Evolutionary conservation across 2,888 invertebrate species (phyloP).

Genomic region (Himalopsyche anomala): DNA sequence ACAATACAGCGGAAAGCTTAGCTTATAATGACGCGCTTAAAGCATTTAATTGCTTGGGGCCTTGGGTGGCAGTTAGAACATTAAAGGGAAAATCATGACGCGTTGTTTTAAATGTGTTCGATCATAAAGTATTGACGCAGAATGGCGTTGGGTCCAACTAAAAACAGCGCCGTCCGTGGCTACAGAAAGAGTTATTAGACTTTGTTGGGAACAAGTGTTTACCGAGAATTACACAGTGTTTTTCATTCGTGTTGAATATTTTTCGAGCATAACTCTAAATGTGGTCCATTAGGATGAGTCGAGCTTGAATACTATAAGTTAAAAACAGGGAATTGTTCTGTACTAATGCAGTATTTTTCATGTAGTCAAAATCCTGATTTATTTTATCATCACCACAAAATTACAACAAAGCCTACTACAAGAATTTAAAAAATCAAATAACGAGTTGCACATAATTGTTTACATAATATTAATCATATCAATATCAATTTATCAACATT

Average conservation of each 20-base stretch:
- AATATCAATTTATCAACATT: too few species aligned
- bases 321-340: too few species aligned
- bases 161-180: slow-evolving; percentile 34
- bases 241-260: slow-evolving; percentile 38
- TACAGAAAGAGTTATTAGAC: slow-evolving; percentile 37
- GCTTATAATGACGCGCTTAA: slow-evolving; percentile 1
- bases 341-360: too few species aligned
- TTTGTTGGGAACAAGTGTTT: slow-evolving; percentile 44
- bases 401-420: too few species aligned
- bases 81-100: slow-evolving; percentile 17
- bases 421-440: too few species aligned
- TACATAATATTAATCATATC: too few species aligned
- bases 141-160: slow-evolving; percentile 37
- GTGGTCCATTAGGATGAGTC: slow-evolving; percentile 7
- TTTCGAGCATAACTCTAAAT: slow-evolving; percentile 31
- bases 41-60: slow-evolving; percentile 31
- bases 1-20: not conserved
- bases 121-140: slow-evolving; percentile 38
- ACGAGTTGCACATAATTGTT: too few species aligned
- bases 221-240: slow-evolving; percentile 39
- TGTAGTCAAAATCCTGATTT: too few species aligned
- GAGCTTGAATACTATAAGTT: not conserved
- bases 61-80: not conserved
- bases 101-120: slow-evolving; percentile 28
- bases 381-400: too few species aligned